Conservation (phyloP, 2,888 invertebrate genomes). For the Adineta ricciae region DNA sequence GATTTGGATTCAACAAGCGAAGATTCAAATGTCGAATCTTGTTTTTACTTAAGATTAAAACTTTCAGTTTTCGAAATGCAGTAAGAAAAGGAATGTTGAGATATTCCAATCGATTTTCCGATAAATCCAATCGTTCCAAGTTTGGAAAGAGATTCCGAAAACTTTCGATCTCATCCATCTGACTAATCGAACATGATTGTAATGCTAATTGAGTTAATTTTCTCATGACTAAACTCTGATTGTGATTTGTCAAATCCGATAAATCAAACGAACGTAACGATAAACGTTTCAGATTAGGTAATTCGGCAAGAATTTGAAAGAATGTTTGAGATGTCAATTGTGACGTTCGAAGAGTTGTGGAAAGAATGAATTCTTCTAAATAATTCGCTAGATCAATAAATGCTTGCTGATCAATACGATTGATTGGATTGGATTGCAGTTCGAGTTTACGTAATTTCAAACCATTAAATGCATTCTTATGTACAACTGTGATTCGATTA, state of each 20-base stretch:
- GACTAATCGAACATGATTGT: not conserved
- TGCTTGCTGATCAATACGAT: constrained; percentile 22
- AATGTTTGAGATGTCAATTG: not conserved
- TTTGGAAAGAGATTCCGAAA: not conserved
- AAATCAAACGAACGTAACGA: constrained; percentile 19
- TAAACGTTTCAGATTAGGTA: constrained; percentile 15
- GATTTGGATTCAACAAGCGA: not conserved
- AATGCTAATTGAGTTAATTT: constrained; percentile 11
- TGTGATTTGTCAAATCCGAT: not conserved
- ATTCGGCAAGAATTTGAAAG: not conserved
- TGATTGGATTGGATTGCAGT: constrained; percentile 30
- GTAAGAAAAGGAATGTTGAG: not conserved
- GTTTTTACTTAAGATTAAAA: not conserved
- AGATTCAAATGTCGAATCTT: constrained; percentile 14
- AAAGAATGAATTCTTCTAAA: constrained; percentile 32
- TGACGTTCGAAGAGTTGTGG: not conserved
- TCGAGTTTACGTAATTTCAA: constrained; percentile 30
- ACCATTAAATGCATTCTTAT: constrained; percentile 27
- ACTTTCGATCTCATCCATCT: not conserved
- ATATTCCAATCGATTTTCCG: constrained; percentile 8
- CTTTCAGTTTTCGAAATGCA: not conserved
- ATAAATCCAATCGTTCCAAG: constrained; percentile 22
- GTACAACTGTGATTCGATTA: constrained; percentile 24
- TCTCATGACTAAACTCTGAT: not conserved
- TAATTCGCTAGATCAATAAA: constrained; percentile 33